Conservation (phyloP, 1,140 invertebrate species). For the Drosophila lini region DNA sequence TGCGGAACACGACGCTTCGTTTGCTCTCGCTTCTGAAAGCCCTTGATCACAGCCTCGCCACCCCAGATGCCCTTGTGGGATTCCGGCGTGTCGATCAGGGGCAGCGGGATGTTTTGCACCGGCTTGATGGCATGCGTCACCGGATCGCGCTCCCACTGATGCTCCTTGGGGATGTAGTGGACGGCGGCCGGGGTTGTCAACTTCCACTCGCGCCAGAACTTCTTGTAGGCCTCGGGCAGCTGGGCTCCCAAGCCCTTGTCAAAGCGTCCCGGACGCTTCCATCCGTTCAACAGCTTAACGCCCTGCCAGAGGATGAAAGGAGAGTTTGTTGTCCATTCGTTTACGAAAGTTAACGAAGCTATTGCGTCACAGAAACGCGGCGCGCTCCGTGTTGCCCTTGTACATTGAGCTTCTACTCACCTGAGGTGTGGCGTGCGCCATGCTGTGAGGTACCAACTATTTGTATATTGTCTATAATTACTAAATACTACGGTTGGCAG, state of each 20-base stretch:
- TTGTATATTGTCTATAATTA: constrained; percentile 11
- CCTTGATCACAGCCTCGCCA: constrained; percentile 97
- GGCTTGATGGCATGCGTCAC: constrained; percentile 89
- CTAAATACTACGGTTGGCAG: constrained; percentile 32
- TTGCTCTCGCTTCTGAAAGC: constrained; percentile 90
- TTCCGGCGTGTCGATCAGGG: constrained; percentile 91
- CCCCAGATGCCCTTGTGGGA: constrained; percentile 96
- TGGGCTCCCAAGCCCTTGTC: constrained; percentile 87
- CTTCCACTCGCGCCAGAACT: constrained; percentile 95
- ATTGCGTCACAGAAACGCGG: constrained; percentile 72
- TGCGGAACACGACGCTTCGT: constrained; percentile 88
- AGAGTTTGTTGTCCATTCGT: constrained; percentile 25
- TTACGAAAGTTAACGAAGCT: constrained; percentile 27
- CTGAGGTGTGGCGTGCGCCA: constrained; percentile 72
- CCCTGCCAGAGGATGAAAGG: constrained; percentile 53
- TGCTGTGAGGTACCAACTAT: constrained; percentile 27
- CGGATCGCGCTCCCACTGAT: constrained; percentile 90
- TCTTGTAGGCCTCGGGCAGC: constrained; percentile 94
- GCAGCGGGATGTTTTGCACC: constrained; percentile 92
- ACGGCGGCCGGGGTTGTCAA: constrained; percentile 90
- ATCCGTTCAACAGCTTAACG: constrained; percentile 73
- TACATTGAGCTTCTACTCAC: constrained; percentile 23
- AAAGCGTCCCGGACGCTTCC: constrained; percentile 86
- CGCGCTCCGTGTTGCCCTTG: not conserved
- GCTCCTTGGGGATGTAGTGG: constrained; percentile 92